Conservation (phyloP, 2,113 vertebrate genomes). For the Ranitomeya imitator region DNA sequence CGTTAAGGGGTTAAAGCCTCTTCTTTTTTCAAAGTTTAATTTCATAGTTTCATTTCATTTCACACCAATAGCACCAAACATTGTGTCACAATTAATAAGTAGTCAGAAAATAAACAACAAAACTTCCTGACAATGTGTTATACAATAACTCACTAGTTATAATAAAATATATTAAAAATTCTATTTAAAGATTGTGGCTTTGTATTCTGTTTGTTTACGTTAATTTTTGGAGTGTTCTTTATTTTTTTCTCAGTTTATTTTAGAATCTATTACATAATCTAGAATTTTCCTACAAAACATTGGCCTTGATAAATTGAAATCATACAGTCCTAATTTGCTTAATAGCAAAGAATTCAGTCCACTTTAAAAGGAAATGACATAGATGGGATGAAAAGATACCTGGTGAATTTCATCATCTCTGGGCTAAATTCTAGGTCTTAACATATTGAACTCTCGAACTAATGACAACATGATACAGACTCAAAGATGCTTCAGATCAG, state of each 20-base stretch:
- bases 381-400: not conserved
- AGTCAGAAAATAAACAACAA: not conserved
- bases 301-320: not conserved
- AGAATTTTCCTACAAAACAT: not conserved
- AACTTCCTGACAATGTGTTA: not conserved
- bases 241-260: not conserved
- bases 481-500: slow-evolving; percentile 9
- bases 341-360: not conserved
- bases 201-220: not conserved
- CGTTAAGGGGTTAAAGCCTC: too few species aligned
- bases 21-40: not conserved
- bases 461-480: slow-evolving; percentile 1
- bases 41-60: not conserved
- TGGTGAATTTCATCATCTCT: slow-evolving; percentile 1
- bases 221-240: not conserved
- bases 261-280: not conserved
- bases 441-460: not conserved
- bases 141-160: not conserved
- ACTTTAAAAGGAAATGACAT: not conserved
- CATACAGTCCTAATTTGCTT: not conserved
- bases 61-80: slow-evolving; percentile 3
- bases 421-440: not conserved
- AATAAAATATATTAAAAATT: not conserved
- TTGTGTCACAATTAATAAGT: not conserved
- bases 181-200: not conserved